phyloP scores from a whole-genome alignment of 1,140 invertebrate species.

The Macrosteles quadrilineatus region DNA sequence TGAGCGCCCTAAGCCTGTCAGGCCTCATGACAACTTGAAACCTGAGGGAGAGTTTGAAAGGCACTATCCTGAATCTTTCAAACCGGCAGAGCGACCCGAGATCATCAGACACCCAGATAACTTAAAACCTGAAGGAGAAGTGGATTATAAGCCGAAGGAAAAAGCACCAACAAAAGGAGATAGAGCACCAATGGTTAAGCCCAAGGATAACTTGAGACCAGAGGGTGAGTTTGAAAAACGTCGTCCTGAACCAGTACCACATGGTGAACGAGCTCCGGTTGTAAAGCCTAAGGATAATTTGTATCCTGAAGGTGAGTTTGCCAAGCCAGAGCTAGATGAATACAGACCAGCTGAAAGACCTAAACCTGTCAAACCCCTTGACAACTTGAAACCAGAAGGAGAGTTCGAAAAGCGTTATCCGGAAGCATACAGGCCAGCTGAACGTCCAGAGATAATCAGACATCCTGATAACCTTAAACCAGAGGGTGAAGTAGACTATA shows the following conservation, averaged over 20 bases:
- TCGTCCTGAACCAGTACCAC: slow-evolving; percentile 46
- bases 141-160: slow-evolving; percentile 46
- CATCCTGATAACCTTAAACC: slow-evolving; percentile 56
- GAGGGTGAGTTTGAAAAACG: slow-evolving; percentile 58
- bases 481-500: slow-evolving; percentile 56
- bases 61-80: slow-evolving; percentile 50
- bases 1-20: slow-evolving; percentile 50
- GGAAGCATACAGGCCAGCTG: slow-evolving; percentile 47
- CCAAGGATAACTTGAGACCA: slow-evolving; percentile 54
- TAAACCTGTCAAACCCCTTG: slow-evolving; percentile 45
- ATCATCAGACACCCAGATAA: slow-evolving; percentile 53
- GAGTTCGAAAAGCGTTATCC: slow-evolving; percentile 49
- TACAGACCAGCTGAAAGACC: slow-evolving; percentile 46
- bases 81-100: slow-evolving; percentile 53
- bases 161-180: slow-evolving; percentile 41
- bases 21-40: slow-evolving; percentile 51
- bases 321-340: slow-evolving; percentile 42
- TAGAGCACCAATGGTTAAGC: slow-evolving; percentile 43
- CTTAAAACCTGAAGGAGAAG: slow-evolving; percentile 58
- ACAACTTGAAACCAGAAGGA: slow-evolving; percentile 57
- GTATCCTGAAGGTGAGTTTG: slow-evolving; percentile 50
- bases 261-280: slow-evolving; percentile 46
- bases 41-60: slow-evolving; percentile 57
- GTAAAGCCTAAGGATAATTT: slow-evolving; percentile 56
- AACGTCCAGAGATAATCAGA: slow-evolving; percentile 50